Conservation (phyloP, 1,140 invertebrate genomes). For the Vanessa atalanta region DNA sequence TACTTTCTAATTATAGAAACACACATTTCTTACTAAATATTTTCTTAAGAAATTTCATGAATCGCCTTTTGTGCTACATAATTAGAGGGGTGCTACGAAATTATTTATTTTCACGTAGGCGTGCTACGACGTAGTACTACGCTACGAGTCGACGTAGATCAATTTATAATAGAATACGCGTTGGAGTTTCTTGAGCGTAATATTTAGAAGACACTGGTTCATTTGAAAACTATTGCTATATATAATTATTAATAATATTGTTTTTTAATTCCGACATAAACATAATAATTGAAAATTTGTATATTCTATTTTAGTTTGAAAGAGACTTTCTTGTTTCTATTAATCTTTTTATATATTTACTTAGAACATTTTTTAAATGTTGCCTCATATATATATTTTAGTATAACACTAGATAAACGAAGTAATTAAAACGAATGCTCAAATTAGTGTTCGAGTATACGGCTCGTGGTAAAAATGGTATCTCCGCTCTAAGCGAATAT, state of each 20-base stretch:
- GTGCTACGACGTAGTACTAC: slow-evolving; percentile 59
- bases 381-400: too few relatives aligned
- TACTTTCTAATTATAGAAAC: slow-evolving; percentile 21
- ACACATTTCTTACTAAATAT: slow-evolving; percentile 18
- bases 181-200: slow-evolving; percentile 13
- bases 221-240: too few relatives aligned
- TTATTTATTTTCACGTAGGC: slow-evolving; percentile 58
- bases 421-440: background rate
- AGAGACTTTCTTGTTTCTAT: too few relatives aligned
- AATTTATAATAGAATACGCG: slow-evolving; percentile 28
- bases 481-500: slow-evolving; percentile 2
- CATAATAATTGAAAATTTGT: too few relatives aligned
- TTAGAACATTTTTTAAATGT: too few relatives aligned
- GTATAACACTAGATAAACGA: background rate
- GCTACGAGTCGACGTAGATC: slow-evolving; percentile 38
- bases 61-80: slow-evolving; percentile 31
- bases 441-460: background rate
- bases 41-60: slow-evolving; percentile 32
- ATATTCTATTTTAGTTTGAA: too few relatives aligned
- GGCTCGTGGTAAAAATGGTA: too few relatives aligned
- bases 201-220: background rate
- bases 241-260: too few relatives aligned
- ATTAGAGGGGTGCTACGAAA: slow-evolving; percentile 39
- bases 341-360: too few relatives aligned
- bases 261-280: too few relatives aligned